These are phyloP conservation scores for Noctua pronuba DNA, from an alignment of 2,888 invertebrate species.

Conservation along the genomic window DNA sequence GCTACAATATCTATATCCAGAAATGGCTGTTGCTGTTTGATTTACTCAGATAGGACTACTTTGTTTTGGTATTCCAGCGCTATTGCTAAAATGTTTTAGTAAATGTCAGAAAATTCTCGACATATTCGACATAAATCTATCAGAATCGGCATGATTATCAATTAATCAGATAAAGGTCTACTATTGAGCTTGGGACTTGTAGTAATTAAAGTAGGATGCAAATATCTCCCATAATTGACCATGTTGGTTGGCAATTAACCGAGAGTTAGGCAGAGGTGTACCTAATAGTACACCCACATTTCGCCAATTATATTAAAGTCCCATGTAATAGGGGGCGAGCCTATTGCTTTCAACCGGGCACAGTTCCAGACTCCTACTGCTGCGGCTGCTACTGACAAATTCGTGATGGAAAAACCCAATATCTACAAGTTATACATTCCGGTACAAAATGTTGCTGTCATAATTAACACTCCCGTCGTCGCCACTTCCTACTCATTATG, in stretches of 20 bases:
- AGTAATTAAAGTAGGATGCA: background rate
- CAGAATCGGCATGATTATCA: too few species aligned
- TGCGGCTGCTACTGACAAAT: too few species aligned
- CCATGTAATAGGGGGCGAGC: too few species aligned
- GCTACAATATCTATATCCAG: slow-evolving; percentile 59
- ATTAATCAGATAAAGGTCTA: background rate
- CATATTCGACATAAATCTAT: background rate
- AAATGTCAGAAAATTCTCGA: too few species aligned
- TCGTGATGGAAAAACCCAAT: too few species aligned
- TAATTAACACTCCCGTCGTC: background rate
- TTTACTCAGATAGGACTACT: slow-evolving; percentile 41
- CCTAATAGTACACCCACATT: too few species aligned
- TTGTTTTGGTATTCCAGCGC: slow-evolving; percentile 3
- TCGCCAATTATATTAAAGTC: too few species aligned
- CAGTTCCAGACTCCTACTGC: too few species aligned
- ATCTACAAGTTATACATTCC: background rate
- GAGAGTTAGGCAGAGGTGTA: too few species aligned
- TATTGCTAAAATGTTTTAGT: slow-evolving; percentile 1
- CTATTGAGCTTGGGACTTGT: background rate
- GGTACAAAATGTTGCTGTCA: background rate
- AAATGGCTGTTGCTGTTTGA: slow-evolving; percentile 45
- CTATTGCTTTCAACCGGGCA: too few species aligned
- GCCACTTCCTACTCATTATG: slow-evolving; percentile 25
- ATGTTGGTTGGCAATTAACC: background rate
- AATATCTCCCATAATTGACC: background rate